These are phyloP conservation scores for Gymnocypris eckloni DNA, from an alignment of 2,797 vertebrate species.

Conservation along the genomic window DNA sequence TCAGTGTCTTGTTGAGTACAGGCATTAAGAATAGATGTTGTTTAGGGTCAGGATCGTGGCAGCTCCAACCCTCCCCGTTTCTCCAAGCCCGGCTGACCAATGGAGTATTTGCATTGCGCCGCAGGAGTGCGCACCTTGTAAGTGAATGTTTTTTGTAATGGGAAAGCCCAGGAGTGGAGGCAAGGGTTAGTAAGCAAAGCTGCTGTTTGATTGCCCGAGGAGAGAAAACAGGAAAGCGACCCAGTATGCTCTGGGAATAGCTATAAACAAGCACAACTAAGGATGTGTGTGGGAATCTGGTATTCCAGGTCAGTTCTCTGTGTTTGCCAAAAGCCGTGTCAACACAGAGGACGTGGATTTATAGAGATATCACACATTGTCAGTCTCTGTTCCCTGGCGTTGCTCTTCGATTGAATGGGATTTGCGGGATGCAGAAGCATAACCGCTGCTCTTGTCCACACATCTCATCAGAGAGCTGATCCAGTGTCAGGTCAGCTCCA, in stretches of 20 bases:
- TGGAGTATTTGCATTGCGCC: constrained; percentile 66
- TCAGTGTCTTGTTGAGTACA: constrained; percentile 69
- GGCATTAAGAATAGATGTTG: constrained; percentile 74
- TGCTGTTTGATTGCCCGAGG: constrained; percentile 71
- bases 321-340: constrained; percentile 81
- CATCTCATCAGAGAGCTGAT: constrained; percentile 72
- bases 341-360: constrained; percentile 80
- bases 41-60: constrained; percentile 69
- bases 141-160: constrained; percentile 78
- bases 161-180: constrained; percentile 69
- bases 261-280: constrained; percentile 66
- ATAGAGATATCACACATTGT: constrained; percentile 80
- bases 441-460: constrained; percentile 70
- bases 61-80: constrained; percentile 46
- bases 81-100: constrained; percentile 54
- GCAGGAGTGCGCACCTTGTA: constrained; percentile 68
- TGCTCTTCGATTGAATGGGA: constrained; percentile 56
- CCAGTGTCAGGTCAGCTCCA: constrained; percentile 75
- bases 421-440: constrained; percentile 71
- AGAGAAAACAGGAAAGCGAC: constrained; percentile 76
- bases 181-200: constrained; percentile 68
- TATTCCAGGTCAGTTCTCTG: constrained; percentile 76
- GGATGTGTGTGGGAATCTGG: constrained; percentile 66
- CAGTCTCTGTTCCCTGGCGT: constrained; percentile 53
- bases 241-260: constrained; percentile 71